These are phyloP conservation scores for Mus pahari DNA, from an alignment of 2,113 vertebrate species.

Conservation along the genomic window DNA sequence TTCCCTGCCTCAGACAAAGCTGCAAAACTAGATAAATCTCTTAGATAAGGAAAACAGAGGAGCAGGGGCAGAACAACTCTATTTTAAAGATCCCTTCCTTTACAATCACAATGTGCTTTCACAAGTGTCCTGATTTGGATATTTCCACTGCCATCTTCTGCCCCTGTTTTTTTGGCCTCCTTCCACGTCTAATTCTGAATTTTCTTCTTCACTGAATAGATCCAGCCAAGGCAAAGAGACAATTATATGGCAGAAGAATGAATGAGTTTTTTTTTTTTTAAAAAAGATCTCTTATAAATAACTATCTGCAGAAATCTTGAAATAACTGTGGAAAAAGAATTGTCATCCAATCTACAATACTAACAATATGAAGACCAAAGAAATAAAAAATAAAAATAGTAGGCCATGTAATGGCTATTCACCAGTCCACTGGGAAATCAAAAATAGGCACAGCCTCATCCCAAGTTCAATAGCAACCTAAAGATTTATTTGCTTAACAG, in stretches of 20 bases:
- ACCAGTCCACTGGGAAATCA: slow-evolving; percentile 56
- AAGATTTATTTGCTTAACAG: slow-evolving; percentile 81
- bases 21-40: slow-evolving; percentile 67
- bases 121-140: slow-evolving; percentile 61
- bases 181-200: slow-evolving; percentile 65
- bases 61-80: slow-evolving; percentile 45
- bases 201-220: slow-evolving; percentile 68
- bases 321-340: slow-evolving; percentile 57
- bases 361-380: slow-evolving; percentile 71
- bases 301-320: slow-evolving; percentile 68
- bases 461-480: slow-evolving; percentile 75
- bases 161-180: slow-evolving; percentile 55
- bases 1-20: neutral
- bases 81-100: slow-evolving; percentile 74
- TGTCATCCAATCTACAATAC: slow-evolving; percentile 63
- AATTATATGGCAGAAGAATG: slow-evolving; percentile 67
- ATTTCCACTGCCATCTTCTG: slow-evolving; percentile 67
- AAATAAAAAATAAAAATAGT: slow-evolving; percentile 73
- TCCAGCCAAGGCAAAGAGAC: slow-evolving; percentile 70
- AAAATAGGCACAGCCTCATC: slow-evolving; percentile 64
- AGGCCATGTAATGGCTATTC: slow-evolving; percentile 63
- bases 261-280: slow-evolving; percentile 45
- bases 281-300: slow-evolving; percentile 61
- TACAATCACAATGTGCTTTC: slow-evolving; percentile 59
- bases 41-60: neutral